Base-by-base conservation (phyloP, 2,888 invertebrate species). In the Cremastobaeus sp. region DNA sequence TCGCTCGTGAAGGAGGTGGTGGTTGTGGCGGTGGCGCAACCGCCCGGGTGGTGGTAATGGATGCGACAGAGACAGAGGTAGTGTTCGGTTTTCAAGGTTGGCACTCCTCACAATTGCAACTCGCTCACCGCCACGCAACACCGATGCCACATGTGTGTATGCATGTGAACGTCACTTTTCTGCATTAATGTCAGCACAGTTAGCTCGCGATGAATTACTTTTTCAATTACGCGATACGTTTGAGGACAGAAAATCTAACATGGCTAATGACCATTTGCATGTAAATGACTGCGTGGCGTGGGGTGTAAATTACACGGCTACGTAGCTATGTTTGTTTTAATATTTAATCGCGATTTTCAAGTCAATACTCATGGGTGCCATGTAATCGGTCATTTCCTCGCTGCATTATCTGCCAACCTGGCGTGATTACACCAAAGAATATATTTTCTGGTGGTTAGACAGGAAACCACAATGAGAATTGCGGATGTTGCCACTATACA, bases 1-100 rank as follows among this genome's bases (percentile, higher is more conserved):
- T 73, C 73, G 72, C 54, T 41, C 18, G 39, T 45, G 60, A 68
- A 71, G 70, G 66, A 57, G 64, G 66, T 70, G 59, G 69, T 64
- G 65, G 74, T 55, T 39, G 50, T 50, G 66, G 62, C 32, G 45
- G 14, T 17, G 30, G 32, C 8, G 17, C 37, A 6, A n/a, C 3
- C 32, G 11, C 12, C 34, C 18, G 48, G 59, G 57, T 60, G 70
- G 60, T 59, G 60, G 69, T 74, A 78, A 79, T 74, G 74, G 79
- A 81, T 77, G 77, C 77, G 79, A 79, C 73, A 80, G 79, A 71
- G 77, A 75, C 74, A 76, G 78, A 78, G 69, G 76, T 78, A 75
- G 73, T 79, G 78, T 74, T 76, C 77, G 76, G 77, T 82, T 84
- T 76, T 84, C 84, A 84, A 84, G 84, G 84, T 83, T 82, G 77